Percentiles rank a stretch among this genome's conserved stretches.
These are phyloP conservation scores for Calliopsis andreniformis DNA, from an alignment of 1,140 invertebrate genomes.

Conservation along the genomic window DNA sequence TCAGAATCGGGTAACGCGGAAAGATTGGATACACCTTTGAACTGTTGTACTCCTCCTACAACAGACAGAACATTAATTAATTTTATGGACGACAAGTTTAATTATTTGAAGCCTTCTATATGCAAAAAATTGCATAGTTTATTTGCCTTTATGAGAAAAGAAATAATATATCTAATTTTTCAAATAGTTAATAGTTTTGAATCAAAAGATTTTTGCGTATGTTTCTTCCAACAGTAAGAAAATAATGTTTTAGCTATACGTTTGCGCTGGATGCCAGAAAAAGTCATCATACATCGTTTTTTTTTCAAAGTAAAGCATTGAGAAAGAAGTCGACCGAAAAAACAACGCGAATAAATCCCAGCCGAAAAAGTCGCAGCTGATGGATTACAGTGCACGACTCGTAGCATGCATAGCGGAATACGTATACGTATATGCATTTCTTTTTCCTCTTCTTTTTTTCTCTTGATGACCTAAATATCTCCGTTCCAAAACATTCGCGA, in stretches of 20 bases:
- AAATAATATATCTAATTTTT: no score
- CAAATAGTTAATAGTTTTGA: no score
- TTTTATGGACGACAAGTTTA: no score
- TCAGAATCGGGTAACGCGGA: conserved; percentile 95
- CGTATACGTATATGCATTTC: neutral
- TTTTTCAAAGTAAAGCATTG: neutral
- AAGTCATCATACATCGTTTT: neutral
- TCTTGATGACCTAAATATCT: neutral
- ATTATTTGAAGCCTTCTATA: no score
- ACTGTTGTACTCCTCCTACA: conserved; percentile 92
- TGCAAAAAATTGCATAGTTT: no score
- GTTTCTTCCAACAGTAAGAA: neutral
- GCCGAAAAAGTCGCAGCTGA: neutral
- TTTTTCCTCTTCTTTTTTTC: neutral
- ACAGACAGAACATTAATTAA: conserved; percentile 64
- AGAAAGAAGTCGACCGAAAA: neutral
- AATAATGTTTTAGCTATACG: neutral
- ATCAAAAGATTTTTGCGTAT: no score
- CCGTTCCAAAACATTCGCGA: neutral
- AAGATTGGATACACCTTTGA: conserved; percentile 96
- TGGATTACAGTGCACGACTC: neutral
- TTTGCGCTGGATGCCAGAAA: no score
- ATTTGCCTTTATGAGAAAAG: no score
- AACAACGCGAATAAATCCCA: neutral
- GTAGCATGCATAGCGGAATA: neutral